Conservation (phyloP, 2,113 vertebrate species). For the Bubo scandiacus region DNA sequence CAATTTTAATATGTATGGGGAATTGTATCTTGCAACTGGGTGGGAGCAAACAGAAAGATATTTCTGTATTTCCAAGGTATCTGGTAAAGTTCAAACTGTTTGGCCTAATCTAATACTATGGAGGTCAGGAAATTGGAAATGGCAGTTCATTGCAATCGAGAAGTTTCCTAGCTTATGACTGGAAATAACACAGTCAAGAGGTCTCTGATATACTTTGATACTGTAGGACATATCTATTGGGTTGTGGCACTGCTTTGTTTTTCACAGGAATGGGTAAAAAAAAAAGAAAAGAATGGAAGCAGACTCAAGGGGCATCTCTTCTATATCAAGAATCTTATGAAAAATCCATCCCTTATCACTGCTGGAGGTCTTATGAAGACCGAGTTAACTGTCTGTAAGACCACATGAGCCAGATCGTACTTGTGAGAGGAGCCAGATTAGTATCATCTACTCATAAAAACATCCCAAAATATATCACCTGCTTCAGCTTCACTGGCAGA, state of each 20-base stretch:
- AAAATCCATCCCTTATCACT: neutral
- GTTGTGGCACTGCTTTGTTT: neutral
- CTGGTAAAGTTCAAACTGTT: neutral
- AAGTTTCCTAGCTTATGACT: neutral
- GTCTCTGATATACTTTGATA: neutral
- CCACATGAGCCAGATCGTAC: neutral
- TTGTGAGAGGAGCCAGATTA: neutral
- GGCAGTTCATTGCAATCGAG: neutral
- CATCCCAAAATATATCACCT: neutral
- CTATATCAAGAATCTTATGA: neutral
- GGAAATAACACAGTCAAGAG: neutral
- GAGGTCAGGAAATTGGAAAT: conserved; percentile 36
- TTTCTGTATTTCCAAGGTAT: neutral
- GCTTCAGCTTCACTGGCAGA: neutral
- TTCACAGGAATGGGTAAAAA: neutral
- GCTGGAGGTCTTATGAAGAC: neutral
- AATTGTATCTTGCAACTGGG: neutral
- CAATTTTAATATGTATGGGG: neutral
- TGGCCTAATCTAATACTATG: neutral
- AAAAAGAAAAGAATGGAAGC: neutral
- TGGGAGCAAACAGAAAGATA: neutral
- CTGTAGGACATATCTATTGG: neutral
- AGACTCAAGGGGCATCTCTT: neutral
- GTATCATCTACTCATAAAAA: neutral
- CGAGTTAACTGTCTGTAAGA: neutral